Evolutionary conservation across 2,113 vertebrate species (phyloP), one percentile per base, ranked within the genome.

Genomic region (Brevimyrus niger): DNA sequence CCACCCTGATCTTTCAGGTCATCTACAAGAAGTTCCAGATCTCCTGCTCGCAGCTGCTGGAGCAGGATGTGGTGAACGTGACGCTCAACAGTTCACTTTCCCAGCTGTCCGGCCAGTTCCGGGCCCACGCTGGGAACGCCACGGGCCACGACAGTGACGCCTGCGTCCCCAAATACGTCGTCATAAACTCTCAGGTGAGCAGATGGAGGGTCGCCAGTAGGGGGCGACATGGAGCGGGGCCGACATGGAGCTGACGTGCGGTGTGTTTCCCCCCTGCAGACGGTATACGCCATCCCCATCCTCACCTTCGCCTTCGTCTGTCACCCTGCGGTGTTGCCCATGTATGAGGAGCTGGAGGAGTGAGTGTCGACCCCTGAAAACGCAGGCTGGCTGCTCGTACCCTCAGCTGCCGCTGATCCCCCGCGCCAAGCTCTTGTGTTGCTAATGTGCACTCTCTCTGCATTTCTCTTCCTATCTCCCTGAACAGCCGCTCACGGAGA

Each of bases 21-120:
- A 99, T 99, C 86, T 98, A 97, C 94, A 99, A 99, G 96, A 99
- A 97, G 95, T 98, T 98, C 94, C 96, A 99, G 94, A 97, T 98
- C 87, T 90, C 96, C 10, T 99, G 98, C 92, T 97, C 97, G 58
- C 90, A 96, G 4, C 88, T 90, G 0, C 3, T 91, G 4, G 92
- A 95, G 31, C 5, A 80, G 31, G 89, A 92, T 19, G 10, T 91
- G 35, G 0, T 94, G 50, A 97, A 97, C 0, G 51, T 94, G 23
- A 96, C 96, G 0, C 0, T 95, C 44, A 99, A 98, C 85, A 3
- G 0, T 38, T 96, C 94, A 0, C 0, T 94, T 2, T 47, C 89
- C 1, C 90, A 92, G 6, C 19, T 90, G 0, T 2, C 90, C 47
- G 13, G 82, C 23, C 92, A 94, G 84, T 0, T 3, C 2, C 53